Conservation (phyloP, 2,888 invertebrate genomes). For the Carcina quercana region DNA sequence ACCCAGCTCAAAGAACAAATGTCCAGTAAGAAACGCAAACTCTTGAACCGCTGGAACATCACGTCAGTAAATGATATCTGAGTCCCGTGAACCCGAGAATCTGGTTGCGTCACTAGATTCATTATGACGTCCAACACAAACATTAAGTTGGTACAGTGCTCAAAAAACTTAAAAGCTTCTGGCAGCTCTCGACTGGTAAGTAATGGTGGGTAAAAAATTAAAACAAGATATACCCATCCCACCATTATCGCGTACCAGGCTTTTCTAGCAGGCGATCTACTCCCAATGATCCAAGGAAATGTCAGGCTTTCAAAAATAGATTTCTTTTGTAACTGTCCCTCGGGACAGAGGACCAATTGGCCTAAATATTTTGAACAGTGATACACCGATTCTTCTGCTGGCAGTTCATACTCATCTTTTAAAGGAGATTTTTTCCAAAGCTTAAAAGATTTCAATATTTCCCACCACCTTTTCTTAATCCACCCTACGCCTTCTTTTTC, state of each 20-base stretch:
- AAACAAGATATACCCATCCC: conserved; percentile 34
- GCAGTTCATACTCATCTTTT: conserved; percentile 28
- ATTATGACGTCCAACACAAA: conserved; percentile 42
- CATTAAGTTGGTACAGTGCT: conserved; percentile 37
- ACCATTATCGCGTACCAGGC: conserved; percentile 42
- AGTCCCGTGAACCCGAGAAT: conserved; percentile 25
- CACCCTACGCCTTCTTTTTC: conserved; percentile 8
- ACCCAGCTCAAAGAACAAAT: conserved; percentile 41
- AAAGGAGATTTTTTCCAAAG: conserved; percentile 11
- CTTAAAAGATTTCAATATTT: background rate
- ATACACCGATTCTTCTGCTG: conserved; percentile 39
- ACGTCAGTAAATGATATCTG: conserved; percentile 32
- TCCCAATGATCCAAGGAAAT: conserved; percentile 51
- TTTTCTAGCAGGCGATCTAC: conserved; percentile 33
- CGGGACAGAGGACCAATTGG: conserved; percentile 47
- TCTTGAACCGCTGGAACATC: conserved; percentile 45
- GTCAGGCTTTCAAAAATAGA: conserved; percentile 41
- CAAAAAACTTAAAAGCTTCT: conserved; percentile 35
- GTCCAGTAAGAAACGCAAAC: conserved; percentile 38
- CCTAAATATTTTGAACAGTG: conserved; percentile 60
- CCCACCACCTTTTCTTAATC: conserved; percentile 8
- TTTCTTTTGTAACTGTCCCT: conserved; percentile 35
- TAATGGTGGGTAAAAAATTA: conserved; percentile 41
- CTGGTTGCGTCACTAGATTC: conserved; percentile 42
- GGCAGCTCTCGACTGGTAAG: conserved; percentile 25